Base-by-base conservation (phyloP, 2,888 invertebrate genomes). In the Eupelmus urozonus region DNA sequence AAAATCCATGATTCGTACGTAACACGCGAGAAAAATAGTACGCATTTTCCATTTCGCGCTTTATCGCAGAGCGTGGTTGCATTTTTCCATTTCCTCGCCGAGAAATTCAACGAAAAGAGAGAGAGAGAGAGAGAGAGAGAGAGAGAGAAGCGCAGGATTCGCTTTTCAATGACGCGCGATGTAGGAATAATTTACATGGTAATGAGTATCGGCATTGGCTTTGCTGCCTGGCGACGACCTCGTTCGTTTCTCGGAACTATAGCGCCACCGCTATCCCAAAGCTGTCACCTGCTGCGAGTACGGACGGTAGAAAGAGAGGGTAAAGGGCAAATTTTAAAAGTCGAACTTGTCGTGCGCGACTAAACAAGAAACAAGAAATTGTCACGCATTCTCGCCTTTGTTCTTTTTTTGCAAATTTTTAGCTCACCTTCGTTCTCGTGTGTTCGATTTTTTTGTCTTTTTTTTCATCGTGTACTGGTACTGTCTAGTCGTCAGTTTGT, bases 101-200 rank as follows among this genome's bases (percentile, higher is more conserved):
- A 45, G 45, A 7, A 45, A 45, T 13, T 45, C 9, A 9, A 34
- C 34, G 34, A 34, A 34, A 45, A 45, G 13, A 45, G 65, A 40
- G 76, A 40, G 66, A 72, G 42, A 66, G 45, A 77, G 63, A 40
- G 63, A 57, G 60, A 67, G 27, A 66, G 45, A 67, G 55, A 16
- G 63, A 23, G 59, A 23, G 18, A 4, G 62, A 29, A 70, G 7
- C 16, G 49, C 40, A 62, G 78, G 76, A 76, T 81, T 79, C 80
- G 76, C 69, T 78, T 80, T 81, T 81, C 80, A 78, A 72, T 77
- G 75, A 69, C 71, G 66, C 45, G 49, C 71, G 65, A 77, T 73
- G 80, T 76, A 65, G 79, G 81, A 80, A 82, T 82, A 82, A 82
- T 82, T 82, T 82, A 78, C 81, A 82, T 82, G 80, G 78, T 81